phyloP scores from a whole-genome alignment of 2,797 vertebrate species.

The Pristis pectinata region DNA sequence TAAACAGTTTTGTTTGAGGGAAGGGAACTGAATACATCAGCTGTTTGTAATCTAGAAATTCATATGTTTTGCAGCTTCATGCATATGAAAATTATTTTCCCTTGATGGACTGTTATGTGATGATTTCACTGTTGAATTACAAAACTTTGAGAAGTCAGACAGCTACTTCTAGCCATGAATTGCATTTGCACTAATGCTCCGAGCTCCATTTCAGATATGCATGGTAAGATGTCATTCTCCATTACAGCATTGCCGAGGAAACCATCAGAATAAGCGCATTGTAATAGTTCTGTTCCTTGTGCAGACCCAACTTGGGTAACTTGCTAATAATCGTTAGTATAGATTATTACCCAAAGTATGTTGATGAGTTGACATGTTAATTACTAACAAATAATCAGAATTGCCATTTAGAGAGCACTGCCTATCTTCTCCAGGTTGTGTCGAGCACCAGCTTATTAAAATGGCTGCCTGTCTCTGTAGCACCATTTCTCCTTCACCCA shows the following conservation, averaged over 20 bases:
- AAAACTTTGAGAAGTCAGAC: too few species aligned
- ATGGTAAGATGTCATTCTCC: too few species aligned
- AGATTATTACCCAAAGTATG: not conserved
- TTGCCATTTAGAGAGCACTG: not conserved
- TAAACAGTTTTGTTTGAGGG: not conserved
- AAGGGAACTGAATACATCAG: not conserved
- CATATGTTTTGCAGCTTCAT: too few species aligned
- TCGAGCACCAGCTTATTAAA: not conserved
- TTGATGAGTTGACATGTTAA: not conserved
- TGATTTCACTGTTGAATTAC: too few species aligned
- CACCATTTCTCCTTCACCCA: not conserved
- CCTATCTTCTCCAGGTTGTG: not conserved
- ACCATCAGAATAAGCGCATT: too few species aligned
- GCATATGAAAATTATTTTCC: too few species aligned
- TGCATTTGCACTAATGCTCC: too few species aligned
- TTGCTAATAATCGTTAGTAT: not conserved
- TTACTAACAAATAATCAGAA: not conserved
- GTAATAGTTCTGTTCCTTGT: not conserved
- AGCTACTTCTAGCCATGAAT: too few species aligned
- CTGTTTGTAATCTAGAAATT: not conserved
- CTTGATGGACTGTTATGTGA: too few species aligned
- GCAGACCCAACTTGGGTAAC: not conserved
- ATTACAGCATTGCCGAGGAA: too few species aligned
- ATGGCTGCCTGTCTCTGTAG: not conserved
- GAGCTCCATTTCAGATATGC: too few species aligned